Base-by-base conservation (phyloP, 2,113 vertebrate genomes). In the Oceanodroma tethys region DNA sequence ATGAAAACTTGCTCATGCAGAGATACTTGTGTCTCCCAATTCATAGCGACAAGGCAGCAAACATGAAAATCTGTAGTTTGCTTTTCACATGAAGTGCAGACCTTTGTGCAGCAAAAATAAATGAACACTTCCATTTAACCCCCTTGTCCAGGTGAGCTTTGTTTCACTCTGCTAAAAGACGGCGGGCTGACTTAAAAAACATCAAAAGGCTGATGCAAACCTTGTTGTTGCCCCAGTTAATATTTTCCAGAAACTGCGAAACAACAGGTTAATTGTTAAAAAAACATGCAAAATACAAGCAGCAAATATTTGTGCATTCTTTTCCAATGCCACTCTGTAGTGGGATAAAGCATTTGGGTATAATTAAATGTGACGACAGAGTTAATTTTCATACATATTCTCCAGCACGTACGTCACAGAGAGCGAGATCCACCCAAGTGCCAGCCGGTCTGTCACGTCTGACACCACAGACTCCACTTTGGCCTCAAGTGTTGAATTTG, bases 1-100 rank as follows among this genome's bases (percentile, higher is more conserved):
- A 55, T 91, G 93, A 93, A 94, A 96, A 95, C 74, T 48, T 74
- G 55, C 43, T 93, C 75, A 55, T 48, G 90, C 72, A 60, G 66
- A 85, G 70, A 25, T 52, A 68, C 73, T 95, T 6, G 7, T 88
- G 34, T 67, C 71, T 94, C 71, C 68, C 80, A 81, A 58, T 79
- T 53, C 63, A 38, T 26, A 76, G 53, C 5, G 22, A 76, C 71
- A 84, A 83, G 72, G 79, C 56, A 90, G 52, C 34, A 90, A 93
- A 94, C 36, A 43, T 45, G 60, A 90, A 97, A 97, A 93, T 25
- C 52, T 34, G 78, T 25, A 58, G 21, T 59, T 68, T 85, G 43
- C n/a, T 96, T 96, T 95, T 67, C 63, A 86, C 88, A 40, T 25
- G 26, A 66, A 78, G 27, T 4, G 5, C n/a, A 91, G 86, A 63